Conservation (phyloP, 2,113 vertebrate genomes). For the Planiliza haematocheilus region DNA sequence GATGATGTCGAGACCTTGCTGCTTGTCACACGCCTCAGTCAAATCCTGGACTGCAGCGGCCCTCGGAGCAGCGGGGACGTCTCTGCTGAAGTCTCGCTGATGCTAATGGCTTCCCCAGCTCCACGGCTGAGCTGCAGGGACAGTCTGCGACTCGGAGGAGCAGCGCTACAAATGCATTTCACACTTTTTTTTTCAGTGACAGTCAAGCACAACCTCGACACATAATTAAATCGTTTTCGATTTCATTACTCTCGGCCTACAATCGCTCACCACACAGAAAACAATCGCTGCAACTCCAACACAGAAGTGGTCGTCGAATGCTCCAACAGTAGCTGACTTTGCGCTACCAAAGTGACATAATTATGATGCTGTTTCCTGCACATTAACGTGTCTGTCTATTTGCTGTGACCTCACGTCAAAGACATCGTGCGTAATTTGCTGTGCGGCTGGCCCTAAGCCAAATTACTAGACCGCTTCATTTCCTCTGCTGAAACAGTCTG, state of each 20-base stretch:
- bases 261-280: not conserved
- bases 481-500: not conserved
- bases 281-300: not conserved
- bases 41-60: constrained; percentile 32
- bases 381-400: not conserved
- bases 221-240: not conserved
- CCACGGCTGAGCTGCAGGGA: constrained; percentile 38
- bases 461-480: not conserved
- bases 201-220: not conserved
- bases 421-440: not conserved
- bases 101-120: constrained; percentile 67
- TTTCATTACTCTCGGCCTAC: not conserved
- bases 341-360: not conserved
- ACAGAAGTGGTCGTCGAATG: not conserved
- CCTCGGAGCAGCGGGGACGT: constrained; percentile 51
- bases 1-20: constrained; percentile 61
- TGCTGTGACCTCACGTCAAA: not conserved
- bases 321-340: not conserved
- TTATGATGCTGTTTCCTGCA: not conserved
- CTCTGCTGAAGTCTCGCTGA: constrained; percentile 47
- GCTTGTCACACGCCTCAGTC: constrained; percentile 57
- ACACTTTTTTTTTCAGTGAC: not conserved
- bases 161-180: not conserved
- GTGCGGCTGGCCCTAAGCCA: not conserved
- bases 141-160: constrained; percentile 15